phyloP scores from a whole-genome alignment of 2,888 invertebrate genomes.

The Stegophylla sp. region DNA sequence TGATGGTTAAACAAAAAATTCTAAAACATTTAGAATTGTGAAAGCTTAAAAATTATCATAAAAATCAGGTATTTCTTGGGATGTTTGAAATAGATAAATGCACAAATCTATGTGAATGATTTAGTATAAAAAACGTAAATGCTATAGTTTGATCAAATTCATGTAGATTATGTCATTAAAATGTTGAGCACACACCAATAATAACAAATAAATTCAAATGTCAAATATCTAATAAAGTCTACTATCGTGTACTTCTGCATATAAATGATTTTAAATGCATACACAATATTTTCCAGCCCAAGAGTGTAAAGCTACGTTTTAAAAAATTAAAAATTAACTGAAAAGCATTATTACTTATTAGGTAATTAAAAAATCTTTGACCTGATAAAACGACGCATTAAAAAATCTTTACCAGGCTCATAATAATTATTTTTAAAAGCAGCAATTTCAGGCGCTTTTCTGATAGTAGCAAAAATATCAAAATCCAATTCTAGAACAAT shows the following conservation, averaged over 20 bases:
- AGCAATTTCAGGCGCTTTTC: conserved; percentile 78
- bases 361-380: conserved; percentile 40
- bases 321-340: background rate
- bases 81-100: conserved; percentile 26
- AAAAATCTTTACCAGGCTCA: conserved; percentile 80
- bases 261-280: background rate
- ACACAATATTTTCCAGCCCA: background rate
- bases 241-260: conserved; percentile 12
- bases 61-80: conserved; percentile 25
- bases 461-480: conserved; percentile 73
- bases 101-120: conserved; percentile 28
- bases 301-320: background rate
- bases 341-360: background rate
- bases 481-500: conserved; percentile 82
- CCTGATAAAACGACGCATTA: conserved; percentile 63
- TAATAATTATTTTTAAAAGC: conserved; percentile 81
- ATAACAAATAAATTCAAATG: background rate
- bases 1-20: conserved; percentile 21
- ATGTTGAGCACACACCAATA: conserved; percentile 31
- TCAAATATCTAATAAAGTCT: conserved; percentile 20
- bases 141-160: conserved; percentile 37
- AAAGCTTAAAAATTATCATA: conserved; percentile 35
- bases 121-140: conserved; percentile 29
- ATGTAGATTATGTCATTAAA: conserved; percentile 22
- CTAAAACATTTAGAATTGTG: conserved; percentile 1